Evolutionary conservation across 2,797 vertebrate species (phyloP).

Genomic region (Acanthurus tractus): DNA sequence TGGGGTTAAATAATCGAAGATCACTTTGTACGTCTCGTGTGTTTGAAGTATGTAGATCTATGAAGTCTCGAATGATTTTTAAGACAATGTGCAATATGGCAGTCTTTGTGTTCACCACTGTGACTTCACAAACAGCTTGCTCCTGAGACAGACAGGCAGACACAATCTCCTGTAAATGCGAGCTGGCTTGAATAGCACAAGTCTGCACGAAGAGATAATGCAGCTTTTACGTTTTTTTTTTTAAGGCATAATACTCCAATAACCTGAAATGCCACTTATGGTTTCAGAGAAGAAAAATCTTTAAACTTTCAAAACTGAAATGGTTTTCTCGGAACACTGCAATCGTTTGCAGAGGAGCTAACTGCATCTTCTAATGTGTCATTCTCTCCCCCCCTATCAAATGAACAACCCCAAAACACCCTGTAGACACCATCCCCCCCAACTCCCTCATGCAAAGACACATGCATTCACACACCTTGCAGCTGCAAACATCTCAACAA

Average conservation of each 20-base stretch:
- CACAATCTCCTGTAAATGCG: not conserved
- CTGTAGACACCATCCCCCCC: slow-evolving; percentile 5
- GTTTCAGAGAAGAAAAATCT: not conserved
- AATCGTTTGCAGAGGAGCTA: slow-evolving; percentile 1
- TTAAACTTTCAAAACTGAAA: not conserved
- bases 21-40: no score
- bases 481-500: slow-evolving; percentile 62
- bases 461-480: slow-evolving; percentile 41
- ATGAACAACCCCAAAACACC: not conserved
- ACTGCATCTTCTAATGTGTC: not conserved
- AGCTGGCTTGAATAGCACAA: not conserved
- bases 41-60: no score
- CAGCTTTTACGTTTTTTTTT: not conserved
- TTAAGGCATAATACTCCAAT: not conserved
- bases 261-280: not conserved
- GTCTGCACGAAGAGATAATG: not conserved
- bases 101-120: not conserved
- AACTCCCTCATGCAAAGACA: slow-evolving; percentile 33
- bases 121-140: not conserved
- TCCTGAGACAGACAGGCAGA: not conserved
- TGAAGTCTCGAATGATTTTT: not conserved
- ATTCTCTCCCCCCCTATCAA: not conserved
- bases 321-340: not conserved
- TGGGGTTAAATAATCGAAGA: no score
- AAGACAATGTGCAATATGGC: not conserved